phyloP scores from a whole-genome alignment of 2,113 vertebrate genomes.

The Microcebus ravelobensis region DNA sequence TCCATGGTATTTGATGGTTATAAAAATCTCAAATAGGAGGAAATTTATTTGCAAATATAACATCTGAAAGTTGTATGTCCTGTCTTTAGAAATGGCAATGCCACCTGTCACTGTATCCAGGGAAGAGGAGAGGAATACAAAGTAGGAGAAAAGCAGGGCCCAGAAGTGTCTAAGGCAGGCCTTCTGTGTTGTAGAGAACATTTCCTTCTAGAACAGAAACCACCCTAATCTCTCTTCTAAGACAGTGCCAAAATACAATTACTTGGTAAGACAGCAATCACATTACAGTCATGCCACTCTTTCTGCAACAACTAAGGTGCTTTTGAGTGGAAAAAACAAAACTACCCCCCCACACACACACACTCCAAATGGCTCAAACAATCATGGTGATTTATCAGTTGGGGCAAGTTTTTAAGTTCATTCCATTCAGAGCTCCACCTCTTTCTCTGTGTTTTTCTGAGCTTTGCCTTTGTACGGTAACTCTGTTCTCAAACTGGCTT shows the following conservation, averaged over 20 bases:
- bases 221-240: not conserved
- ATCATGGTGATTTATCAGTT: not conserved
- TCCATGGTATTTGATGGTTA: not conserved
- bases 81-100: not conserved
- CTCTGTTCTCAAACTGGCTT: not conserved
- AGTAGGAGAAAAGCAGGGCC: not conserved
- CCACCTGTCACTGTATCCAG: not conserved
- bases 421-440: not conserved
- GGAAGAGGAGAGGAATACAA: not conserved
- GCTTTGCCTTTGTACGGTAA: not conserved
- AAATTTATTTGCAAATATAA: not conserved
- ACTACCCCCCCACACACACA: not conserved
- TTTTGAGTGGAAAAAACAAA: slow-evolving; percentile 14
- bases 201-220: slow-evolving; percentile 7
- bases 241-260: not conserved
- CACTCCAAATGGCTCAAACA: not conserved
- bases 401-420: not conserved
- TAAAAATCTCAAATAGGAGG: not conserved
- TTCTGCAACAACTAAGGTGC: not conserved
- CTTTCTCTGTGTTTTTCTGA: not conserved
- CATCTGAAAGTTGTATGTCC: not conserved
- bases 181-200: not conserved
- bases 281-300: not conserved
- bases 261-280: not conserved
- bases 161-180: not conserved